A percentile compares a stretch with the other conserved stretches of the same genome.
Conservation (phyloP, 53 echinoderm and acorn worm genomes). For the Stichopus horrens region DNA sequence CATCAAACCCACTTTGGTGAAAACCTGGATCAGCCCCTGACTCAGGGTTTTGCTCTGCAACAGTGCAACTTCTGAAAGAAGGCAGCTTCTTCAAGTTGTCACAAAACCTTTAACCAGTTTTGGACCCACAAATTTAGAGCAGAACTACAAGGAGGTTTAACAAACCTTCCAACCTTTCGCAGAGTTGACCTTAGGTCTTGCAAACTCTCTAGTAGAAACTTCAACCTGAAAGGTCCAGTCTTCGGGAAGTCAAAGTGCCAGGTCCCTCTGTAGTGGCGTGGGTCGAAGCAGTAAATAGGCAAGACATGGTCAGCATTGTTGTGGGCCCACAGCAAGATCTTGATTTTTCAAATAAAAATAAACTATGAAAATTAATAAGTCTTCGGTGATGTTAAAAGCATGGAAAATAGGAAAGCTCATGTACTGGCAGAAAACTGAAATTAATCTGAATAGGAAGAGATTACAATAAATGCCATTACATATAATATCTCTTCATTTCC, state of each 20-base stretch:
- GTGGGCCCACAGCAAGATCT: constrained; percentile 81
- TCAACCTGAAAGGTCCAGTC: constrained; percentile 75
- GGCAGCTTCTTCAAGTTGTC: too few relatives aligned
- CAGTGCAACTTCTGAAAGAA: too few relatives aligned
- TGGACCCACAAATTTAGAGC: background rate
- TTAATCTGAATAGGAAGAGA: too few relatives aligned
- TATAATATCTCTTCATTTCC: too few relatives aligned
- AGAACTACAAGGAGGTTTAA: background rate
- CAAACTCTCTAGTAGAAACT: constrained; percentile 72
- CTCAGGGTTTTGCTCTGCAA: too few relatives aligned
- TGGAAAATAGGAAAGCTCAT: too few relatives aligned
- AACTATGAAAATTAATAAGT: background rate
- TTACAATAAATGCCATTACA: too few relatives aligned
- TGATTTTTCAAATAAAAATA: background rate
- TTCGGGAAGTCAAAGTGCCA: constrained; percentile 78
- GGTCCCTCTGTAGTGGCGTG: constrained; percentile 73
- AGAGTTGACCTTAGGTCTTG: constrained; percentile 61
- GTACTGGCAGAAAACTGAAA: too few relatives aligned
- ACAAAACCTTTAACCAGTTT: too few relatives aligned
- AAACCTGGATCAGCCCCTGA: too few relatives aligned
- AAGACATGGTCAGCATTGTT: constrained; percentile 71
- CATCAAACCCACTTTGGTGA: too few relatives aligned
- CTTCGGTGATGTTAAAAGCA: too few relatives aligned
- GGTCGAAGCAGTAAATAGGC: constrained; percentile 84
- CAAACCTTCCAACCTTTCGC: constrained; percentile 64